Evolutionary conservation across 2,888 invertebrate species (phyloP).

Genomic region (Stenchaetothrips biformis): DNA sequence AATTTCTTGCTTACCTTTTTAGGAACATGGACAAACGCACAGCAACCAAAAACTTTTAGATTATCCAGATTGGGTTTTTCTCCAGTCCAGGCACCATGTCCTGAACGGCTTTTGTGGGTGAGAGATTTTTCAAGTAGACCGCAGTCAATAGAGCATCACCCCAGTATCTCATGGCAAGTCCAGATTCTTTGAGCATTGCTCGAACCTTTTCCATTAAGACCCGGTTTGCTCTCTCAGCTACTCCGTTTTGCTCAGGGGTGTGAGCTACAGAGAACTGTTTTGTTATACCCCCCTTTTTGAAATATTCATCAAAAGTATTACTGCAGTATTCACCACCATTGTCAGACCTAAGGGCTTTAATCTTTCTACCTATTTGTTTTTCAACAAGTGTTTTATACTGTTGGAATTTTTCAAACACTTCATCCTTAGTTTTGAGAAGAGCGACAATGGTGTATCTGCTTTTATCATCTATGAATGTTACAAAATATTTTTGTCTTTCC

Average conservation of each 20-base stretch:
- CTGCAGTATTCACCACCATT: slow-evolving; percentile 32
- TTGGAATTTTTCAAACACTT: not conserved
- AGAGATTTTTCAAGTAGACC: slow-evolving; percentile 41
- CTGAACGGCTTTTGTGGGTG: slow-evolving; percentile 36
- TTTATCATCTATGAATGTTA: not conserved
- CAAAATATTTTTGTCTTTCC: not conserved
- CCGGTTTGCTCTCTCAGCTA: slow-evolving; percentile 36
- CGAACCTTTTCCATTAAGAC: slow-evolving; percentile 41
- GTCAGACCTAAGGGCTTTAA: slow-evolving; percentile 30
- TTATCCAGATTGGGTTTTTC: slow-evolving; percentile 5
- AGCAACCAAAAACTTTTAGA: not conserved
- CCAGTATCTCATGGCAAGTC: slow-evolving; percentile 29
- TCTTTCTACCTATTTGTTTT: not conserved
- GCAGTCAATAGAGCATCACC: slow-evolving; percentile 41
- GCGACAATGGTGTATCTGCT: not conserved
- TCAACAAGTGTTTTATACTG: not conserved
- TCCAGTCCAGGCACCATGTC: slow-evolving; percentile 38
- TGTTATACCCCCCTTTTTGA: not conserved
- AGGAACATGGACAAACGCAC: not conserved
- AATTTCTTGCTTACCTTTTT: not conserved
- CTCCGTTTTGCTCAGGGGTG: slow-evolving; percentile 41
- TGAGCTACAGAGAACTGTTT: slow-evolving; percentile 39
- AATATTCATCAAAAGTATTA: slow-evolving; percentile 24
- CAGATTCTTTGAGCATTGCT: slow-evolving; percentile 40
- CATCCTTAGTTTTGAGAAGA: not conserved